Base-by-base conservation (phyloP, 1,140 invertebrate genomes). In the Lucilia cuprina region DNA sequence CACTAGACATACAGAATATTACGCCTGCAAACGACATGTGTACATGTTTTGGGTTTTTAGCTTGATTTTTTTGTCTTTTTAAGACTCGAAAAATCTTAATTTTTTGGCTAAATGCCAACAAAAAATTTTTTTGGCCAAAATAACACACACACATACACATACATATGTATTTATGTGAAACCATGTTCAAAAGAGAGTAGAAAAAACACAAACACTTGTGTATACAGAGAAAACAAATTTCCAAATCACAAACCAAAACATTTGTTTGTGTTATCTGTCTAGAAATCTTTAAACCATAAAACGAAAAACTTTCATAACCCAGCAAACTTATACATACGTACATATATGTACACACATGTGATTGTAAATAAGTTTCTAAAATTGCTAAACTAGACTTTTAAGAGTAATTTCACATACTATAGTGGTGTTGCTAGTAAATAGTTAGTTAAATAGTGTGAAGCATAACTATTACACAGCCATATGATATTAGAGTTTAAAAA, bases 251-350 rank as follows among this genome's bases (percentile, higher is more conserved):
- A 70, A 70, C 77, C 77, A 80, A 80, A 80, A 80, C 77, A 80
- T 80, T 80, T 80, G 77, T 80, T 80, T 80, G 77, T 30, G 47
- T 80, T 80, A 80, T 80, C 77, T 80, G 77, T 80, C 77, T 80
- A 41, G 47, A 49, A 80, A 70, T 70, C 65, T 70, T 70, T 21
- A 70, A 70, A 21, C 65, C 65, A 70, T 19, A 70, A 21, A 70
- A 70, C 19, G 50, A 55, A 70, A 21, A 70, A 70, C 65, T 70
- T 70, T 70, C 19, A 70, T 70, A 70, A 21, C 65, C 19, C 10
- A 21, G 65, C 65, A 70, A 12, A 41, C 41, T 8, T 8, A 25
- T 12, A 70, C 19, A 70, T n/a, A 70, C 65, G 25, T 5, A 60
- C 55, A n/a, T n/a, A n/a, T n/a, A n/a, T n/a, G n/a, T n/a, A 60